A percentile compares a stretch with the other conserved stretches of the same genome.
Conservation (phyloP, 2,797 vertebrate species). For the Gymnocypris eckloni region DNA sequence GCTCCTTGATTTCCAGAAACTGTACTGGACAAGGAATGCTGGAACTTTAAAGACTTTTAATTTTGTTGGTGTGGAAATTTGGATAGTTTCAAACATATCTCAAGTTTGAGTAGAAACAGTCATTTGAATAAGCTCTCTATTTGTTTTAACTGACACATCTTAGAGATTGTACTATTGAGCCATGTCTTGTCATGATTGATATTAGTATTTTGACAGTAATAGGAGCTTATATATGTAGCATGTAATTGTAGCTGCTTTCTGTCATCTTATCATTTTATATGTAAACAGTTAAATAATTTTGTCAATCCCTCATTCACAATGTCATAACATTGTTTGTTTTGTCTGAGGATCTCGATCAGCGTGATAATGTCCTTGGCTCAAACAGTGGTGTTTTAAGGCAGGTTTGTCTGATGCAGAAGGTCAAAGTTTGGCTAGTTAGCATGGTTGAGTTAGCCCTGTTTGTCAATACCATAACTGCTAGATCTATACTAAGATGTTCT, state of each 20-base stretch:
- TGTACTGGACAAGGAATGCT: background rate
- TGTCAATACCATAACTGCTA: background rate
- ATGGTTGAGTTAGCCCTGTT: background rate
- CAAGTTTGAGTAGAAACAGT: constrained; percentile 3
- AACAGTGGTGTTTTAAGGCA: background rate
- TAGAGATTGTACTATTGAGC: background rate
- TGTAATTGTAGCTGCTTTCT: background rate
- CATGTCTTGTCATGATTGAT: background rate
- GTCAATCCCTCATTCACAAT: background rate
- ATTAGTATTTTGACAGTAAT: background rate
- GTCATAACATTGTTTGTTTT: background rate
- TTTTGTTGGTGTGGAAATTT: background rate
- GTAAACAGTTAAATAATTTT: background rate
- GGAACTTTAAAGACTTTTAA: constrained; percentile 11
- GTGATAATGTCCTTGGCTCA: background rate
- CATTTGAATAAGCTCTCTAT: background rate
- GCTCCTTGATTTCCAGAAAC: background rate
- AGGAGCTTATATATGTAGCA: background rate
- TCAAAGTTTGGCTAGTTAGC: background rate
- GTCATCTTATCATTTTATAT: background rate
- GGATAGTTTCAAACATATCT: constrained; percentile 20
- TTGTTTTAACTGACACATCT: constrained; percentile 6
- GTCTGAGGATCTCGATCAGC: background rate
- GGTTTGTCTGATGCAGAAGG: background rate
- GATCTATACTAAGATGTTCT: background rate